Evolutionary conservation across 2,888 invertebrate species (phyloP), one percentile per base, ranked within the genome.

Genomic region (Galerucella pusilla): DNA sequence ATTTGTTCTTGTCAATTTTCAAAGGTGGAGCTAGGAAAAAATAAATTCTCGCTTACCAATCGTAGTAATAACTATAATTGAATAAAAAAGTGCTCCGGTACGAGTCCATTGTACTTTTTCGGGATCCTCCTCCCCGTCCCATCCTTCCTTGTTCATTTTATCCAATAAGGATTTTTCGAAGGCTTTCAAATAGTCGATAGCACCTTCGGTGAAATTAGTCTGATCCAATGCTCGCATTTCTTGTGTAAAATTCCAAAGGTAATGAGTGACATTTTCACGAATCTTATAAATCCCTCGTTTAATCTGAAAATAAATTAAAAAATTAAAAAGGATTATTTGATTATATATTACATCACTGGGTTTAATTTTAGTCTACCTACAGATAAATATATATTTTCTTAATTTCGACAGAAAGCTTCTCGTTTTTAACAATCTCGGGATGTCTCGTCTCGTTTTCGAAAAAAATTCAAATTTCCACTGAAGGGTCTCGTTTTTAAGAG

Each of bases 11-110:
- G 6, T 35, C 35, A 35, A 35, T 35, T 35, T 35, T 5, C 5
- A 35, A 35, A 35, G 12, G 12, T n/a, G 28, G 9, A 67, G 7
- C 12, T 4, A 28, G 46, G 52, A 52, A 35, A 25, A 54, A 2
- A 59, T 59, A 16, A 59, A 6, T 20, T 42, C 4, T 60, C 3
- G 88, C 93, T 91, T 85, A 97, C 97, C 97, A 80, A 97, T 97
- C 52, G 97, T 97, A 71, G 97, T 97, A 87, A 97, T 97, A 80
- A 97, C 97, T 82, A 97, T 96, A 85, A 98, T 97, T 81, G 97
- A 97, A 89, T 97, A 97, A 89, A 97, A 96, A 25, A 98, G 90
- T 0, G 97, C 95, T 14, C 97, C 97, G 28, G 93, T 93, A 88
- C 94, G 94, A 64, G 95, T 95, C 96, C 96, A 96, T 87, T 96